Base-by-base conservation (phyloP, 2,113 vertebrate genomes). In the Gavia stellata region DNA sequence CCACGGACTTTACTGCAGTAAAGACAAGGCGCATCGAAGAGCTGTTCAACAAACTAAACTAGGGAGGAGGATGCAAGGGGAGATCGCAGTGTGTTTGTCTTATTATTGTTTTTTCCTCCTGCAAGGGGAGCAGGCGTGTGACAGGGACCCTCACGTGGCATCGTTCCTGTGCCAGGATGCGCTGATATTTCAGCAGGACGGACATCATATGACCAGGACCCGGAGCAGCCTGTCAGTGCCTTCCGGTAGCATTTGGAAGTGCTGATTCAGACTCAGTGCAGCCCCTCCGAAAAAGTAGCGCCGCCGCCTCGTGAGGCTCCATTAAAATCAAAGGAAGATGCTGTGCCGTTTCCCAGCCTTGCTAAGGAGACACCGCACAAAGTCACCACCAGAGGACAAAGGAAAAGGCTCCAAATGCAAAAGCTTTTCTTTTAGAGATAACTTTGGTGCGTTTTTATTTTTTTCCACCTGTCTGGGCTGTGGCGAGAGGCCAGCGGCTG, bases 21-120 rank as follows among this genome's bases (percentile, higher is more conserved):
- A 33, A 55, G 62, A 62, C 56, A 17, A 72, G 75, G 68, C 6
- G 5, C 83, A 53, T 86, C 88, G 50, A 94, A 81, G 86, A 53
- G 61, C 80, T 75, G 65, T 66, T 88, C 34, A 89, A 36, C 73
- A 15, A 71, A 66, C 59, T 28, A 0, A 78, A 5, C 44, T 6
- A 10, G 2, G 56, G n/a, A 63, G 86, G 36, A 79, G 49, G 70
- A 24, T 80, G 72, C 25, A 11, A 52, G 33, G 33, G 16, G 42
- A 81, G 55, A 73, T 80, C 58, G 38, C 78, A 45, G 40, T 2
- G 4, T 6, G 40, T 63, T 91, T 87, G 21, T 33, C 12, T n/a
- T 2, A 0, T 14, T 12, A 0, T 20, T 18, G 1, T 16, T 36
- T 63, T 63, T 13, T 0, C n/a, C n/a, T 26, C 12, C 20, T 21